These are phyloP conservation scores for Aphelenchoides besseyi DNA, from an alignment of 1,140 invertebrate species.

Conservation along the genomic window DNA sequence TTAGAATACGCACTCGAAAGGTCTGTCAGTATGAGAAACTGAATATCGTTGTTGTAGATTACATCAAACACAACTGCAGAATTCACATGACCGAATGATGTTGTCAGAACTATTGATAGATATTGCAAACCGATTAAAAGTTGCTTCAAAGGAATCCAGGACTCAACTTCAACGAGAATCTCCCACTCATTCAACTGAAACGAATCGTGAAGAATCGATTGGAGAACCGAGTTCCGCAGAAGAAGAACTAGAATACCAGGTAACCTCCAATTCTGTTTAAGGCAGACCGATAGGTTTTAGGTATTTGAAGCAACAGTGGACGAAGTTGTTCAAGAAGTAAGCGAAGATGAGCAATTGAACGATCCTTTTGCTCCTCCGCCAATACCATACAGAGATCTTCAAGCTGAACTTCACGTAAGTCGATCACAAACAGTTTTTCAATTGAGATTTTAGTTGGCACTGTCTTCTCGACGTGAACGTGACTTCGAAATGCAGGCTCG, in stretches of 20 bases:
- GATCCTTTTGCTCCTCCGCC: background rate
- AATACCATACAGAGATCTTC: background rate
- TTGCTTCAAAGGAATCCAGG: background rate
- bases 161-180: background rate
- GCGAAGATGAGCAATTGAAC: background rate
- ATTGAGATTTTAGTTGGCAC: background rate
- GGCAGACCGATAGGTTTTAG: constrained; percentile 10
- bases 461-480: background rate
- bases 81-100: background rate
- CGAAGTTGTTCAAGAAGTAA: background rate
- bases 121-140: background rate
- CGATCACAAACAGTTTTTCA: background rate
- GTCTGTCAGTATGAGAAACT: background rate
- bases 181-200: background rate
- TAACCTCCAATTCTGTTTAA: too few species aligned
- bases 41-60: background rate
- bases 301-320: background rate
- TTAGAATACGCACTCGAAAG: background rate
- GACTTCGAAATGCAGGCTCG: background rate
- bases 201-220: background rate
- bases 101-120: background rate
- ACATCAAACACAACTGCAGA: background rate
- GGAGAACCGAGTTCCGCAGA: too few species aligned
- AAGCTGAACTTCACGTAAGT: constrained; percentile 8
- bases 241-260: background rate